Evolutionary conservation across 2,888 invertebrate species (phyloP), one percentile per base, ranked within the genome.

Genomic region (Synanthedon vespiformis): DNA sequence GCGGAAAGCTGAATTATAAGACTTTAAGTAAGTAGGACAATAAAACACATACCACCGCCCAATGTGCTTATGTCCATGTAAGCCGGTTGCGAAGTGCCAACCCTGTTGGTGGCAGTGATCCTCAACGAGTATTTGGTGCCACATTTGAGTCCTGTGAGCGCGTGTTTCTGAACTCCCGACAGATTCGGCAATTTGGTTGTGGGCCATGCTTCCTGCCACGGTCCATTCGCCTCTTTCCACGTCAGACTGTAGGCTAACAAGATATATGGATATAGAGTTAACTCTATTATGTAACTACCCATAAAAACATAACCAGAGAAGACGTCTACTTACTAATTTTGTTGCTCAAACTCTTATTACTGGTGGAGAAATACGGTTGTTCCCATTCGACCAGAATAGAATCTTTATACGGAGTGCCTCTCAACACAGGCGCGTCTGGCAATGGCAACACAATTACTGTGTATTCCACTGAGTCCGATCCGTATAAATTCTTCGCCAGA

Each of bases 51-150:
- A 73, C 92, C 89, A 69, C 88, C 86, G 2, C 92, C 92, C 22
- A 91, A 84, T 50, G 87, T 87, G 66, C 90, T 92, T 54, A 89
- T 86, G 48, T 92, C 90, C 55, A 89, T 78, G 56, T 92, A 84
- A 2, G 89, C 88, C 1, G 93, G 91, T 59, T 92, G 91, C 11
- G 96, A 95, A 48, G 92, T 91, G 3, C 96, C 96, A 4, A 96
- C 94, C 61, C 90, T 89, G 78, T 96, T 96, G 52, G 92, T 92
- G 0, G 96, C 95, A 1, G 93, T 92, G 65, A 96, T 89, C 70
- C 93, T 91, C 57, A 96, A 89, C 55, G 93, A 91, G 70, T 96
- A 96, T 58, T 91, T 90, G 10, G 94, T 94, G 14, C 97, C 96
- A 72, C 96, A 97, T 65, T 92, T 92, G 12, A 97, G 88, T 0